Conservation (phyloP, 2,888 invertebrate genomes). For the Odontomyia ornata region DNA sequence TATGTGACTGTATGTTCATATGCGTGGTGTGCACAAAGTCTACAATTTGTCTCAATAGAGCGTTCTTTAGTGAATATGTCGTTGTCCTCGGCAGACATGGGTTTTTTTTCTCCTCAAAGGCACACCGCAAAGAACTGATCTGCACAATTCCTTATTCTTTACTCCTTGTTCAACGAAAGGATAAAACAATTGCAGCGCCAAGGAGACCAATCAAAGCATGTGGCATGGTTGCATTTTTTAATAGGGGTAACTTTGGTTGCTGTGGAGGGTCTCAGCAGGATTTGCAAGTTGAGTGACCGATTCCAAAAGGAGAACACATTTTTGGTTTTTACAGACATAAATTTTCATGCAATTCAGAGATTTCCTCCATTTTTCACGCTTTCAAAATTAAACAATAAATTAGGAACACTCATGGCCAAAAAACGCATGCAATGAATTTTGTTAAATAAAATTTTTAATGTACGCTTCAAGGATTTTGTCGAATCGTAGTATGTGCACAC, state of each 20-base stretch:
- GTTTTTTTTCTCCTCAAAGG: not conserved
- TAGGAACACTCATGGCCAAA: not conserved
- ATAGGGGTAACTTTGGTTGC: not conserved
- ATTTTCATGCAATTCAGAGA: too few species aligned
- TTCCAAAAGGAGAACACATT: too few species aligned
- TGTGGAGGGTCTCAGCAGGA: not conserved
- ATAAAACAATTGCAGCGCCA: not conserved
- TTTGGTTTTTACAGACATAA: too few species aligned
- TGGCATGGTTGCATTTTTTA: slow-evolving; percentile 1
- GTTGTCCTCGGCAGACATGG: slow-evolving; percentile 26
- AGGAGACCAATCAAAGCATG: not conserved
- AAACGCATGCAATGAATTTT: slow-evolving; percentile 7
- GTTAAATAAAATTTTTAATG: too few species aligned
- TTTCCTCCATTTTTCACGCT: too few species aligned
- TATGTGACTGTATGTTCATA: not conserved
- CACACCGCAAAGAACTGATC: slow-evolving; percentile 8
- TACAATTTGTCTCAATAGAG: not conserved
- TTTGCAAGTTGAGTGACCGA: too few species aligned
- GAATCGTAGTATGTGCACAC: too few species aligned
- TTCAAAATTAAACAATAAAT: too few species aligned
- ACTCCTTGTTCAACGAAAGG: not conserved
- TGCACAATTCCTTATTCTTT: slow-evolving; percentile 9
- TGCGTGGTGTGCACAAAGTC: not conserved
- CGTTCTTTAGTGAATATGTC: not conserved
- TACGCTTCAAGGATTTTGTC: too few species aligned